phyloP scores from a whole-genome alignment of 2,888 invertebrate species.

The Andrena marginata region DNA sequence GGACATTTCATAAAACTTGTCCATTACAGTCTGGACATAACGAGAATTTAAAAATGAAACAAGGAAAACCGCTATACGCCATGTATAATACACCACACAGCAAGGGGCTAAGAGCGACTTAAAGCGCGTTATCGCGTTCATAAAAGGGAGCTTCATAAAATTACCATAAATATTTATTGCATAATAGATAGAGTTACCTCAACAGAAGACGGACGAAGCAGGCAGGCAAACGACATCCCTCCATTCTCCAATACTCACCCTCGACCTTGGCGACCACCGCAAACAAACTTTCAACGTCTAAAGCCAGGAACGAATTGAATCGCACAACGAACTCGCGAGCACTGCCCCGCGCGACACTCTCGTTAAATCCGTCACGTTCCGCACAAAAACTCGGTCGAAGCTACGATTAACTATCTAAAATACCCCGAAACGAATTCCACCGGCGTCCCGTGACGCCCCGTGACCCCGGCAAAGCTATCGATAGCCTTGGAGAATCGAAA shows the following conservation, averaged over 20 bases:
- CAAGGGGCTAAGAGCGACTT: too few relatives aligned
- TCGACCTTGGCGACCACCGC: not conserved
- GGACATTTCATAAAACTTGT: not conserved
- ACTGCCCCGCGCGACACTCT: not conserved
- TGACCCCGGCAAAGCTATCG: slow-evolving; percentile 1
- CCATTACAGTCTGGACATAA: not conserved
- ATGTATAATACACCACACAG: too few relatives aligned
- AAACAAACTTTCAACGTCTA: not conserved
- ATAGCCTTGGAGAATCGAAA: slow-evolving; percentile 9
- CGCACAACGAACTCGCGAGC: not conserved
- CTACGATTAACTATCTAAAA: not conserved
- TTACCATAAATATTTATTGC: too few relatives aligned
- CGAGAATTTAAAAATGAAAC: not conserved
- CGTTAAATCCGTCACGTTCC: not conserved
- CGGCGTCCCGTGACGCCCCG: not conserved
- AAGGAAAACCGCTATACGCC: not conserved
- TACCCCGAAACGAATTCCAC: not conserved
- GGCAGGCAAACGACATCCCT: not conserved
- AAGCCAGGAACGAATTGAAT: not conserved
- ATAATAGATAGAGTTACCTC: not conserved
- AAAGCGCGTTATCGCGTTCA: too few relatives aligned
- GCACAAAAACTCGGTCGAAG: not conserved
- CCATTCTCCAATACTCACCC: not conserved
- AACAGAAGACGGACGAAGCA: not conserved
- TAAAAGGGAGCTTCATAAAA: too few relatives aligned